A percentile compares a stretch with the other conserved stretches of the same genome.
These are phyloP conservation scores for Hydriomena furcata DNA, from an alignment of 2,888 invertebrate species.

Conservation along the genomic window DNA sequence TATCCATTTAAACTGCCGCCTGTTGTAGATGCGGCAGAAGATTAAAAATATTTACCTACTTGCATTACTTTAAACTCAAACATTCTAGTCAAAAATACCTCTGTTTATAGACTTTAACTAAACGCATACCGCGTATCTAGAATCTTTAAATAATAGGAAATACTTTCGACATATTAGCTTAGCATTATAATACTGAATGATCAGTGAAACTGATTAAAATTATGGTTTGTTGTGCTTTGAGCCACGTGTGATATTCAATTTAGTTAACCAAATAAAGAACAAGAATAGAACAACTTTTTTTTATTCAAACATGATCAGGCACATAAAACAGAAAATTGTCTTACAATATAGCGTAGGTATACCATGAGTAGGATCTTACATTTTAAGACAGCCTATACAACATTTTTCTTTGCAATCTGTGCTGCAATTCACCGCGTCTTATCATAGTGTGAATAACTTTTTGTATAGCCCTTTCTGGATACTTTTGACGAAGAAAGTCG, in stretches of 20 bases:
- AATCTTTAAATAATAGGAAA: background rate
- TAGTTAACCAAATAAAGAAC: slow-evolving; percentile 35
- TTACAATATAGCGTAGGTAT: too few relatives aligned
- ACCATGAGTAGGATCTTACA: background rate
- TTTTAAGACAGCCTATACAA: slow-evolving; percentile 93
- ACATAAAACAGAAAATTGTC: too few relatives aligned
- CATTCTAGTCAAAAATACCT: slow-evolving; percentile 50
- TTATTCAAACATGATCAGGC: slow-evolving; percentile 17
- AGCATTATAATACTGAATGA: slow-evolving; percentile 3
- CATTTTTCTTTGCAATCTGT: slow-evolving; percentile 98
- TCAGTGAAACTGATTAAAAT: slow-evolving; percentile 51
- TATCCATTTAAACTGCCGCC: slow-evolving; percentile 83
- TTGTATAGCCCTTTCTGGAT: slow-evolving; percentile 92
- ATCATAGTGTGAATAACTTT: slow-evolving; percentile 98
- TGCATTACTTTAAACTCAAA: slow-evolving; percentile 19
- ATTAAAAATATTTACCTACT: slow-evolving; percentile 14
- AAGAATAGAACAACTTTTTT: slow-evolving; percentile 26
- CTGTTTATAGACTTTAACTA: slow-evolving; percentile 12
- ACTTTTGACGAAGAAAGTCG: slow-evolving; percentile 93
- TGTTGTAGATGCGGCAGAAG: slow-evolving; percentile 11
- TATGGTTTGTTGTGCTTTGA: slow-evolving; percentile 28
- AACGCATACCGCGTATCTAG: background rate
- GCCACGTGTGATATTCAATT: slow-evolving; percentile 25
- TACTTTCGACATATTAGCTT: slow-evolving; percentile 12
- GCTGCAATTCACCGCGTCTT: slow-evolving; percentile 96